phyloP scores from a whole-genome alignment of 2,797 vertebrate species.

The Enteromius anoplus region DNA sequence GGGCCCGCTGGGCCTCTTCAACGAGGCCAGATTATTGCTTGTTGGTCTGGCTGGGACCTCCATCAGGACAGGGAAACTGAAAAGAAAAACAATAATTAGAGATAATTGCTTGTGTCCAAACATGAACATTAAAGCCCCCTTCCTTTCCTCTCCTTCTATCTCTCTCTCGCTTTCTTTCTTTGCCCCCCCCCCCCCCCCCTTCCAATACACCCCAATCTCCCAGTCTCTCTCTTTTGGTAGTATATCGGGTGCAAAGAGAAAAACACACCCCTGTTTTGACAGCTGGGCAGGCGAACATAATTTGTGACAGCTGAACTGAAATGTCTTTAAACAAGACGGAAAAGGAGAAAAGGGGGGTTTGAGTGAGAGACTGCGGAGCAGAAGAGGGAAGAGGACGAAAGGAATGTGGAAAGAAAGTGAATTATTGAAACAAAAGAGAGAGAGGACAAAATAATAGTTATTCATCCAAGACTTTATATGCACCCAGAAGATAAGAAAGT shows the following conservation, averaged over 20 bases:
- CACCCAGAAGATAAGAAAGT: constrained; percentile 5
- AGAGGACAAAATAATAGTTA: constrained; percentile 41
- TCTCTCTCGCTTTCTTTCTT: constrained; percentile 72
- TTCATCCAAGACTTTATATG: constrained; percentile 13
- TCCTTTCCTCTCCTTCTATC: constrained; percentile 59
- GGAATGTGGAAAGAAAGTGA: constrained; percentile 34
- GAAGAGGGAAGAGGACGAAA: constrained; percentile 23
- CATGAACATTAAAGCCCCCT: constrained; percentile 95
- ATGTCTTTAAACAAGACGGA: constrained; percentile 78
- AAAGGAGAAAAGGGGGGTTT: constrained; percentile 60
- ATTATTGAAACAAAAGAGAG: constrained; percentile 36
- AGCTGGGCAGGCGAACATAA: constrained; percentile 97
- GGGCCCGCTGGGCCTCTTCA: constrained; percentile 89
- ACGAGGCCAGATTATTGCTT: constrained; percentile 94
- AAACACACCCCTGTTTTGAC: constrained; percentile 99
- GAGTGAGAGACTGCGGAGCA: constrained; percentile 57
- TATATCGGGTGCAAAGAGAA: constrained; percentile 97
- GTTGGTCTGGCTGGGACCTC: constrained; percentile 92
- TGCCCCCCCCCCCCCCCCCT: constrained; percentile 66
- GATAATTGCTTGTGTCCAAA: constrained; percentile 99
- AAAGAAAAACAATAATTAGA: constrained; percentile 99
- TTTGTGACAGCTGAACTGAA: constrained; percentile 90
- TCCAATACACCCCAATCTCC: not conserved
- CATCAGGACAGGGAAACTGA: constrained; percentile 96
- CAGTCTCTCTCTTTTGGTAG: constrained; percentile 81